Base-by-base conservation (phyloP, 2,113 vertebrate species). In the Cyrtonyx montezumae region DNA sequence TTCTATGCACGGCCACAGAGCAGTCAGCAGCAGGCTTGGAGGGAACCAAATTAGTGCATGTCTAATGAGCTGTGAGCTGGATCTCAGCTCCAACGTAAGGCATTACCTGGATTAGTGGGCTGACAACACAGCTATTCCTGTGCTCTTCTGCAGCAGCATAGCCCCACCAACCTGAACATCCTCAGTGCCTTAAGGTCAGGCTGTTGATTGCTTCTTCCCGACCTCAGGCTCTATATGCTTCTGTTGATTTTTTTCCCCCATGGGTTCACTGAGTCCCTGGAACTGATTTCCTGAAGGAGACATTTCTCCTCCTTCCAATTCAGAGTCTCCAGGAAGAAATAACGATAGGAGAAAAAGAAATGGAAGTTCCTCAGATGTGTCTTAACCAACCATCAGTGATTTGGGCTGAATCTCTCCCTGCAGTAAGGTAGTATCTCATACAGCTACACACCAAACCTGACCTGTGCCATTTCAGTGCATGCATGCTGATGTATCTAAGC, bases 1-100 rank as follows among this genome's bases (percentile, higher is more conserved):
- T 42, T 4, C 2, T 1, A 15, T 2, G 1, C 2, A 40, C 17
- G 30, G 77, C 30, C 2, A 0, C 37, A 56, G 42, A 40, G 3
- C 46, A 36, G 76, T 26, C 55, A 3, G 6, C 2, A n/a, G 51
- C 42, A 79, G 16, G 68, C 37, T 12, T 3, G 23, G 43, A 59
- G 53, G 75, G 53, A 90, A 32, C 22, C 68, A 13, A 34, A 66
- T 18, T 7, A 34, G 76, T 2, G 0, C 6, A 2, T 1, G 2
- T 2, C 1, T 42, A 61, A 43, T 0, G 11, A 70, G 49, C 36
- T 43, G 16, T 0, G 53, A 53, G 34, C 51, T 40, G 32, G 61
- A 17, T 30, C 66, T 34, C 14, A 1, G 4, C 25, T 37, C 45
- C 66, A 70, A 49, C 11, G 0, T 2, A 4, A 17, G 26, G 86